Evolutionary conservation across 2,888 invertebrate species (phyloP), one percentile per base, ranked within the genome.

Genomic region (Tachina grossa): DNA sequence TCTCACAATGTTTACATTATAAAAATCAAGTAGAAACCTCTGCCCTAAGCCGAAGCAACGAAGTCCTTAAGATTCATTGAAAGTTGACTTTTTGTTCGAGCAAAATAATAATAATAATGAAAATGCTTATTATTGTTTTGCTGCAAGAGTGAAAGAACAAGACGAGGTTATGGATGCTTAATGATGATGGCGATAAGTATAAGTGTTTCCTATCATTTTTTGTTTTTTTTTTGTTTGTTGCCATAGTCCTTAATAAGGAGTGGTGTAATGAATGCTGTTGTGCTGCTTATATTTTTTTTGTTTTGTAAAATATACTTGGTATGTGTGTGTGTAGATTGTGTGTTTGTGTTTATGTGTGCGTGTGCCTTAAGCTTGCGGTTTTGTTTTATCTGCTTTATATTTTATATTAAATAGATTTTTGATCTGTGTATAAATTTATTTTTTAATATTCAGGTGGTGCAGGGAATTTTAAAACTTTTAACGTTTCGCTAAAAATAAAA

Each of bases 31-130:
- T 49, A 68, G 57, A 14, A n/a, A 47, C 14, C n/a, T 16, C 39
- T 31, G 49, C 11, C n/a, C n/a, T 75, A 78, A 84, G 75, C 11
- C 39, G 31, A 66, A 57, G 43, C 59, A 45, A 31, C 59, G 51
- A 31, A 19, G 53, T 74, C 61, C 68, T 61, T 55, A 55, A 77
- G 77, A 81, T 74, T 85, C 81, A 74, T 74, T 85, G 68, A 68
- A 63, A 77, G 68, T 85, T 81, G 72, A 81, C 76, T 81, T 84
- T 71, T 77, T 68, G 43, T 68, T 8, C 43, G 45, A 9, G 39
- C 55, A 55, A 61, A 71, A 76, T 49, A 68, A 55, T 43, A 68
- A 55, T 43, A 57, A 57, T 65, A 39, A 51, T 65, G 43, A 57
- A 69, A 71, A 57, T 77, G 71, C 65, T 43, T 57, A 39, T 68